Base-by-base conservation (phyloP, 2,113 vertebrate genomes). In the Forbesichthys papilliferus region DNA sequence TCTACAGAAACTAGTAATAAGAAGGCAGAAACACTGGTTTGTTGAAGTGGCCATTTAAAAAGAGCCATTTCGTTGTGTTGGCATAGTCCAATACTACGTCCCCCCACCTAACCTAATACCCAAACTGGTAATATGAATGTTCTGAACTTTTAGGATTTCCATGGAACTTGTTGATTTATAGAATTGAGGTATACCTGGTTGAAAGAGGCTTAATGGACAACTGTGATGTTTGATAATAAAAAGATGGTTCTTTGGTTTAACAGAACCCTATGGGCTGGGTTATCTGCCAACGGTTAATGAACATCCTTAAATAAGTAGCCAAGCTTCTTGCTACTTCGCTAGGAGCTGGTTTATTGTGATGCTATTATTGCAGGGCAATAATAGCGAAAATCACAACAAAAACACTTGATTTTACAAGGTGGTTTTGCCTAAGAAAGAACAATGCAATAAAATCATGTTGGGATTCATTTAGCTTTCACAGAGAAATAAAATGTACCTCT, bases 101-200 rank as follows among this genome's bases (percentile, higher is more conserved):
- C 10, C 51, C 33, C 33, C 65, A 52, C 48, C 61, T 46, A 90
- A 92, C 87, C 91, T 88, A 89, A 90, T 91, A 92, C 90, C 89
- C 93, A 87, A 92, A 89, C 90, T 73, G 74, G 86, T 87, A 65
- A 87, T 89, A 76, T 0, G 88, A 66, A 74, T 91, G 90, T 89
- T 92, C 77, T 84, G 51, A 87, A 90, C 87, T 56, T 69, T 95
- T 95, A 94, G 94, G 94, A 95, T 94, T 67, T 53, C 86, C 93
- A 92, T 91, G 91, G 91, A 68, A 79, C 68, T 56, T 48, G 27
- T 58, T 85, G 88, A 91, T 93, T 92, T 88, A 89, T 93, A 91
- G 77, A 86, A 91, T 92, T 96, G 95, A 96, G 95, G 95, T 96
- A 96, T 96, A 94, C 94, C 95, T 95, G 92, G 95, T 96, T 95